Conservation (phyloP, 35 echinoderm and acorn worm species). For the Hemicentrotus pulcherrimus region DNA sequence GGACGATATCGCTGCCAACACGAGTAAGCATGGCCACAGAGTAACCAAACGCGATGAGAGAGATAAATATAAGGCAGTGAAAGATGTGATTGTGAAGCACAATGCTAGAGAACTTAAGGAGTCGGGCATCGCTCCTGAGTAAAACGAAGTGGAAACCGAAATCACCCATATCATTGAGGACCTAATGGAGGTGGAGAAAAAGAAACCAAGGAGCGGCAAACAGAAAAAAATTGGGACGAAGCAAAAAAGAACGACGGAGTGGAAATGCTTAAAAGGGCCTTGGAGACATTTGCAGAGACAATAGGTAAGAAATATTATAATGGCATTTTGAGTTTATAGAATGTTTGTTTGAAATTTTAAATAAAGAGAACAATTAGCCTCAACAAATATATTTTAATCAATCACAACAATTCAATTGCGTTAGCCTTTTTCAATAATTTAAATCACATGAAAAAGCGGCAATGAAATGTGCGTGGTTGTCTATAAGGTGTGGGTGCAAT, state of each 20-base stretch:
- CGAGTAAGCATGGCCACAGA: conserved; percentile 9
- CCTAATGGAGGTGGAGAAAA: neutral
- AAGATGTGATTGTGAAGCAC: conserved; percentile 33
- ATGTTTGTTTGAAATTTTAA: no score
- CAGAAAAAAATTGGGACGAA: conserved; percentile 6
- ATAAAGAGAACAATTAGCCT: no score
- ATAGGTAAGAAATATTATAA: neutral
- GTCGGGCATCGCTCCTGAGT: conserved; percentile 31
- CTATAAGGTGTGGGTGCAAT: no score
- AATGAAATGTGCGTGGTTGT: no score
- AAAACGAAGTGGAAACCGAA: neutral
- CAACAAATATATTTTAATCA: no score
- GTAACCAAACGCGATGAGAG: conserved; percentile 11
- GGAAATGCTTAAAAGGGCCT: neutral
- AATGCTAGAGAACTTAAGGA: conserved; percentile 42
- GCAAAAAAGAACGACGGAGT: conserved; percentile 26
- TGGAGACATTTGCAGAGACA: neutral
- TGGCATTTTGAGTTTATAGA: no score
- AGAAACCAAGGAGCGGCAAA: conserved; percentile 41
- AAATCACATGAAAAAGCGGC: no score
- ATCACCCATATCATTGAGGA: conserved; percentile 49
- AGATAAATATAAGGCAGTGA: conserved; percentile 49
- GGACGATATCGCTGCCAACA: conserved; percentile 40
- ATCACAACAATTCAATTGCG: no score
- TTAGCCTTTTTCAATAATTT: no score